Evolutionary conservation across 1,140 invertebrate genomes (phyloP).

Genomic region (Drosophila subpulchrella): DNA sequence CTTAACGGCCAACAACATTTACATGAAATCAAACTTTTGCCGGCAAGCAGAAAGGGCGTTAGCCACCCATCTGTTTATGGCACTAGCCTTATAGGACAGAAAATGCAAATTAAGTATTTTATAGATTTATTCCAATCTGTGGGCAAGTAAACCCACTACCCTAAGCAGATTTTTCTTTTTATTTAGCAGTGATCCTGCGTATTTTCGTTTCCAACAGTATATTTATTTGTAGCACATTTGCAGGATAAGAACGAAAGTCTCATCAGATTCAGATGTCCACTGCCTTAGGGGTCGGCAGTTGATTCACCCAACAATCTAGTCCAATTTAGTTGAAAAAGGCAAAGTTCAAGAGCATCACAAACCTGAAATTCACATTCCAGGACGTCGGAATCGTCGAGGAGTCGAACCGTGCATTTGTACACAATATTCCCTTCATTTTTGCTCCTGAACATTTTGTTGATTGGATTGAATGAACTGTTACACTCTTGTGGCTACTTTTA

Average conservation of each 20-base stretch:
- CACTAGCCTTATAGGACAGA: neutral
- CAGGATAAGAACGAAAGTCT: neutral
- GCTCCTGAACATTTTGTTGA: slow-evolving; percentile 86
- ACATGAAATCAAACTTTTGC: neutral
- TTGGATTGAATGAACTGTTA: slow-evolving; percentile 8
- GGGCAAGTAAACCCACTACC: neutral
- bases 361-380: slow-evolving; percentile 97
- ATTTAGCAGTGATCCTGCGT: neutral
- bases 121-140: slow-evolving; percentile 14
- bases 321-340: slow-evolving; percentile 20
- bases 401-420: slow-evolving; percentile 96
- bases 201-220: no score
- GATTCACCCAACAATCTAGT: neutral
- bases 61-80: slow-evolving; percentile 17
- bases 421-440: slow-evolving; percentile 93
- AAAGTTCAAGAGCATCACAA: slow-evolving; percentile 84
- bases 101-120: neutral
- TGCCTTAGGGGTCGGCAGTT: neutral
- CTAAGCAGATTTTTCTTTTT: neutral
- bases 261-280: neutral
- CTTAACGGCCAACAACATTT: neutral
- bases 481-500: slow-evolving; percentile 17
- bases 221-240: neutral
- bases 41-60: slow-evolving; percentile 37
- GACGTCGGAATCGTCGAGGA: slow-evolving; percentile 97